These are phyloP conservation scores for Heterochromis multidens DNA, from an alignment of 2,113 vertebrate genomes.

Conservation along the genomic window DNA sequence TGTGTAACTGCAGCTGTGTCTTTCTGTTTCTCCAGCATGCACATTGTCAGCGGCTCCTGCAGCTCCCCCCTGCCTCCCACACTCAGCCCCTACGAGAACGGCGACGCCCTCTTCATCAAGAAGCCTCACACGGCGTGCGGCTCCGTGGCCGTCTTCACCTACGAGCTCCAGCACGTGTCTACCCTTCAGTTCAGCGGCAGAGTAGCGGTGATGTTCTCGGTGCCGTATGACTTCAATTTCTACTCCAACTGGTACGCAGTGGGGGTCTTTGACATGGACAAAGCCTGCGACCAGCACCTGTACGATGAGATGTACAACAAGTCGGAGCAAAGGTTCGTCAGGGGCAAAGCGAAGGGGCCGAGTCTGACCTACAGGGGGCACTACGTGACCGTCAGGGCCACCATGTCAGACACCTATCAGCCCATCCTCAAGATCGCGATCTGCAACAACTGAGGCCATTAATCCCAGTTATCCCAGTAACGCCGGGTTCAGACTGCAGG, in stretches of 20 bases:
- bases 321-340: neutral
- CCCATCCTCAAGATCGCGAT: neutral
- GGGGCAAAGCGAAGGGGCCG: neutral
- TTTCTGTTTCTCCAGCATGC: neutral
- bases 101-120: neutral
- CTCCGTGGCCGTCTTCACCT: neutral
- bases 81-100: neutral
- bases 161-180: neutral
- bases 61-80: neutral
- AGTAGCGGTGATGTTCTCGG: neutral
- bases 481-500: neutral
- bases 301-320: neutral
- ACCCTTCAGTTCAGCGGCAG: neutral
- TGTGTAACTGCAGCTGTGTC: neutral
- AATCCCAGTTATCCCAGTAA: neutral
- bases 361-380: neutral
- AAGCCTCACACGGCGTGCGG: neutral
- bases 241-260: neutral
- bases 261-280: neutral
- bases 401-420: neutral
- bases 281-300: neutral
- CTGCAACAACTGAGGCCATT: neutral
- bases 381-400: neutral
- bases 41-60: neutral
- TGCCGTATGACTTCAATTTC: neutral